Evolutionary conservation across 2,797 vertebrate genomes (phyloP).

Genomic region (Characodon lateralis): DNA sequence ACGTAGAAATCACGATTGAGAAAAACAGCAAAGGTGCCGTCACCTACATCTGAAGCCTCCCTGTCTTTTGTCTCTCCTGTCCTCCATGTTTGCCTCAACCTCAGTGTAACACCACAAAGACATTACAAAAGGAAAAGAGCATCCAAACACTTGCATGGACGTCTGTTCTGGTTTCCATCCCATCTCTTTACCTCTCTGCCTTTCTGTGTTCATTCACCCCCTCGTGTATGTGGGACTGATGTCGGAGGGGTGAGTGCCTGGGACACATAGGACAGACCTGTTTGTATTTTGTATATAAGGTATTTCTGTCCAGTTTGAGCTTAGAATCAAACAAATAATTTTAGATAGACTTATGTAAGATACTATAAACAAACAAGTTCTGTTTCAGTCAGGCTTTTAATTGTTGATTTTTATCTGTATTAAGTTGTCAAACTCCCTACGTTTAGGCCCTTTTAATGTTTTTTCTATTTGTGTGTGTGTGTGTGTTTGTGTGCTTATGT

Average conservation of each 20-base stretch:
- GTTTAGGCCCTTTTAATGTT: constrained; percentile 45
- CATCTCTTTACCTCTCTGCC: constrained; percentile 10
- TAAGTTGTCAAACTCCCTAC: constrained; percentile 27
- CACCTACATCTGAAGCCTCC: constrained; percentile 93
- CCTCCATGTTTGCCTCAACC: constrained; percentile 30
- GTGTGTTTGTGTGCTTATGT: not conserved
- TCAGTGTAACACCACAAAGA: constrained; percentile 22
- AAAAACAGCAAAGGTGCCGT: constrained; percentile 99
- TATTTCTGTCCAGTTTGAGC: constrained; percentile 47
- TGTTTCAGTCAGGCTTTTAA: constrained; percentile 25
- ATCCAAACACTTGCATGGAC: constrained; percentile 59
- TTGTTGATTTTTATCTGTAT: constrained; percentile 41
- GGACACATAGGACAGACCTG: constrained; percentile 22
- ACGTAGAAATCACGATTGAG: constrained; percentile 98
- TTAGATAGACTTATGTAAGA: constrained; percentile 60
- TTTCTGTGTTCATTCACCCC: constrained; percentile 17
- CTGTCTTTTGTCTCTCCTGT: constrained; percentile 53
- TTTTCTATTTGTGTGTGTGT: constrained; percentile 3
- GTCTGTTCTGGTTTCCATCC: constrained; percentile 26
- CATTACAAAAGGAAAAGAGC: constrained; percentile 19
- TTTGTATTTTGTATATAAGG: constrained; percentile 13
- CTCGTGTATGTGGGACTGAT: constrained; percentile 31
- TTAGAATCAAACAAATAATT: constrained; percentile 60
- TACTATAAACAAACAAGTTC: constrained; percentile 54
- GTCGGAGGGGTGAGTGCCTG: constrained; percentile 71